Evolutionary conservation across 2,113 vertebrate genomes (phyloP).

Genomic region (Tylochromis polylepis): DNA sequence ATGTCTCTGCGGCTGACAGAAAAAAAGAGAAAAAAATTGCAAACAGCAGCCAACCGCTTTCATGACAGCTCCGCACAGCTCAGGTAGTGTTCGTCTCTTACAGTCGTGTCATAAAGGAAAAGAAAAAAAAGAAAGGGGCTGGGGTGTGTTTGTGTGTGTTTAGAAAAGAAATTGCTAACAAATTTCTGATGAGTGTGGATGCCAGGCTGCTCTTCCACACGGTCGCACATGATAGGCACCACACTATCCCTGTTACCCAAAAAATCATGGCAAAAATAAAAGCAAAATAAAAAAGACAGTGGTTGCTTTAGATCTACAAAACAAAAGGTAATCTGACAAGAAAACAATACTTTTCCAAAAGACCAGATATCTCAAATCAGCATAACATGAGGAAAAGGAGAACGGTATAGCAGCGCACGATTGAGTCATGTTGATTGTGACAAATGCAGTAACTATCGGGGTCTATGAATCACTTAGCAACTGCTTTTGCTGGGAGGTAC

Average conservation of each 20-base stretch:
- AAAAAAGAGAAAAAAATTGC: not conserved
- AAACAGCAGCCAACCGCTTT: conserved; percentile 17
- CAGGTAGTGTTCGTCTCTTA: conserved; percentile 25
- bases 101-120: not conserved
- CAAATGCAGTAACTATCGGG: conserved; percentile 47
- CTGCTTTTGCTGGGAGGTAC: conserved; percentile 34
- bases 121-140: not conserved
- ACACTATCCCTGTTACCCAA: conserved; percentile 10
- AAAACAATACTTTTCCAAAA: conserved; percentile 4
- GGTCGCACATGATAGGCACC: conserved; percentile 26
- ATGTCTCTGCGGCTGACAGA: not conserved
- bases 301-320: not conserved
- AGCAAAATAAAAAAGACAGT: not conserved
- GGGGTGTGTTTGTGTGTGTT: not conserved
- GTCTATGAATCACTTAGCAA: conserved; percentile 53
- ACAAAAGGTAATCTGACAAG: conserved; percentile 16
- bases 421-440: conserved; percentile 52
- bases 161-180: conserved; percentile 2
- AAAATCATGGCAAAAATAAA: not conserved
- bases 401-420: conserved; percentile 6
- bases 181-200: conserved; percentile 14
- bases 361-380: conserved; percentile 17
- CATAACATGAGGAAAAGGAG: conserved; percentile 9
- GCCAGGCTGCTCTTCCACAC: conserved; percentile 28
- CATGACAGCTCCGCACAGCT: conserved; percentile 32